Percentiles rank a stretch among this genome's conserved stretches.
These are phyloP conservation scores for Amiota mariae DNA, from an alignment of 2,888 invertebrate genomes.

Conservation along the genomic window DNA sequence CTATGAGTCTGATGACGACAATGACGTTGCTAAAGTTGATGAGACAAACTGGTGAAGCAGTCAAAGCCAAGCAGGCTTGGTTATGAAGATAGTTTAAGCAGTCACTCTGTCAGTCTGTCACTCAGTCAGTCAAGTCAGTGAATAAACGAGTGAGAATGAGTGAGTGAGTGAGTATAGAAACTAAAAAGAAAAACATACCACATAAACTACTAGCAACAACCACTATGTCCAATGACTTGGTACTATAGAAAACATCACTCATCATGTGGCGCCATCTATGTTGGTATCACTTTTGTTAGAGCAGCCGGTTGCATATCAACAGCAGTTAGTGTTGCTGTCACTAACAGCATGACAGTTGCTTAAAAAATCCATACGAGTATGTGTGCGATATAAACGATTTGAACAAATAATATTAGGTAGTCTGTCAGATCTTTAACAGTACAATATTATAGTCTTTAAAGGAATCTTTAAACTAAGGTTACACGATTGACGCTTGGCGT, in stretches of 20 bases:
- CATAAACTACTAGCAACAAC: not conserved
- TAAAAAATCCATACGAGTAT: conserved; percentile 27
- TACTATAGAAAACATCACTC: conserved; percentile 37
- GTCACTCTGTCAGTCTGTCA: not conserved
- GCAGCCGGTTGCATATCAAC: conserved; percentile 36
- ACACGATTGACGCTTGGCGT: too few relatives aligned
- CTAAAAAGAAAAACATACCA: not conserved
- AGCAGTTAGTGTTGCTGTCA: conserved; percentile 41
- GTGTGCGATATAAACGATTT: not conserved
- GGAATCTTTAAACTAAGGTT: too few relatives aligned
- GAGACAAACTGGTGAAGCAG: conserved; percentile 3
- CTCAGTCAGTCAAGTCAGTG: not conserved
- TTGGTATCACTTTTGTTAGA: conserved; percentile 41
- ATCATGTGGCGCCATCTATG: conserved; percentile 50
- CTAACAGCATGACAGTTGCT: conserved; percentile 34
- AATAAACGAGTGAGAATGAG: too few relatives aligned
- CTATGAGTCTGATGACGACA: not conserved
- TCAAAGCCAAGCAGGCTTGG: not conserved
- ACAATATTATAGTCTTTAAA: too few relatives aligned
- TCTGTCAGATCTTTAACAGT: too few relatives aligned
- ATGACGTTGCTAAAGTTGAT: conserved; percentile 15
- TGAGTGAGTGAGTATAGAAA: not conserved
- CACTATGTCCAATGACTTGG: conserved; percentile 10
- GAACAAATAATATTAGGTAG: too few relatives aligned
- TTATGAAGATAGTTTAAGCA: not conserved